These are phyloP conservation scores for Argyrosomus regius DNA, from an alignment of 2,797 vertebrate genomes.

Conservation along the genomic window DNA sequence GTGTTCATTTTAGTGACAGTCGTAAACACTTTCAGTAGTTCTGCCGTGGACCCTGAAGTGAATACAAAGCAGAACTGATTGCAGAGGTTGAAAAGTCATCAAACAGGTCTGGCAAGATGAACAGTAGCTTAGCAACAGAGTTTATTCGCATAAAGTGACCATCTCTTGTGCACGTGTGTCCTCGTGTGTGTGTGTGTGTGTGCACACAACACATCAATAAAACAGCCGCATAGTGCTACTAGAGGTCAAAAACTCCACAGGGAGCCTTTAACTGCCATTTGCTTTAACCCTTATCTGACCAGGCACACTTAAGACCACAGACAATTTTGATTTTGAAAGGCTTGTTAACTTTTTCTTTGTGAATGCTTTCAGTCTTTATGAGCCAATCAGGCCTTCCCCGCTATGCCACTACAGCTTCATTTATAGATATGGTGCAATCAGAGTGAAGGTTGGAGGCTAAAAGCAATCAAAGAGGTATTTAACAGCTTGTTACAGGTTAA, in stretches of 20 bases:
- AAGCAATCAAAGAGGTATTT: not conserved
- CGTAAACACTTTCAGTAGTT: too few relatives aligned
- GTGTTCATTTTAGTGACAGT: not conserved
- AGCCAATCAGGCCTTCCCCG: not conserved
- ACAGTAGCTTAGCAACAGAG: constrained; percentile 34
- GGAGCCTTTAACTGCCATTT: constrained; percentile 9
- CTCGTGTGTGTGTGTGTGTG: not conserved
- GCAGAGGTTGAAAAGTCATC: constrained; percentile 15
- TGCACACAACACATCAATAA: not conserved
- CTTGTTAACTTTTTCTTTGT: constrained; percentile 1
- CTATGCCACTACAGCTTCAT: not conserved
- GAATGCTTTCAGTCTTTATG: not conserved
- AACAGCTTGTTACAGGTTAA: constrained; percentile 2
- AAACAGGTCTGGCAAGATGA: constrained; percentile 9
- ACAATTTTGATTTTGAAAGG: not conserved
- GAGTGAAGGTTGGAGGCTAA: not conserved
- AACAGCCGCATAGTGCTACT: not conserved
- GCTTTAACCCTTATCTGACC: constrained; percentile 16
- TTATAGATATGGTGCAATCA: not conserved
- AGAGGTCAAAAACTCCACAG: not conserved
- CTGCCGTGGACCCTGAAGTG: not conserved
- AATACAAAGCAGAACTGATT: constrained; percentile 28
- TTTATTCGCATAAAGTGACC: constrained; percentile 22
- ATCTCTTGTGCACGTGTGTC: not conserved
- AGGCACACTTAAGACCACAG: not conserved